phyloP scores from a whole-genome alignment of 2,797 vertebrate species.

The Astyanax mexicanus region DNA sequence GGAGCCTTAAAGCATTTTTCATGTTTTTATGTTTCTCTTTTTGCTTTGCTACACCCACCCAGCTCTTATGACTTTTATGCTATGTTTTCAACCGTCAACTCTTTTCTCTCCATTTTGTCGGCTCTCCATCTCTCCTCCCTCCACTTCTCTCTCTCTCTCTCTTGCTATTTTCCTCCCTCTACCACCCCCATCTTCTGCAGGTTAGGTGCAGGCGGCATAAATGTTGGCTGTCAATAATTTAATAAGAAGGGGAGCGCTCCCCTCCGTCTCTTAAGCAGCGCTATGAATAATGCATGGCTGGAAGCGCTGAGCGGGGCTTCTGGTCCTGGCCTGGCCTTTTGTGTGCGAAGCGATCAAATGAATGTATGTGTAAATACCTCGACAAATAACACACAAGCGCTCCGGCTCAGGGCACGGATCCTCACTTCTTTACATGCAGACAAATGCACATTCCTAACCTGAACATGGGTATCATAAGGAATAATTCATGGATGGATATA shows the following conservation, averaged over 20 bases:
- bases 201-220: conserved; percentile 67
- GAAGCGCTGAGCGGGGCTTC: conserved; percentile 28
- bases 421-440: no score
- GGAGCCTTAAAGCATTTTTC: conserved; percentile 3
- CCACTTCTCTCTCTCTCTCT: not conserved
- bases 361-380: conserved; percentile 41
- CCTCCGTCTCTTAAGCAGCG: conserved; percentile 67
- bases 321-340: conserved; percentile 6
- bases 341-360: conserved; percentile 18
- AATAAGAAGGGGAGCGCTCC: conserved; percentile 68
- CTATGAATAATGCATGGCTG: conserved; percentile 70
- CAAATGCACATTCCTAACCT: no score
- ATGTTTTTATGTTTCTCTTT: not conserved
- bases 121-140: not conserved
- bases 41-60: not conserved
- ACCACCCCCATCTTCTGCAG: conserved; percentile 54
- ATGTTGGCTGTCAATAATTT: conserved; percentile 80
- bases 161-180: not conserved
- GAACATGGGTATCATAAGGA: no score
- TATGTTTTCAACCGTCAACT: no score
- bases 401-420: not conserved
- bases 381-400: conserved; percentile 24
- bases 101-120: no score
- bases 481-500: no score
- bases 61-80: no score